These are phyloP conservation scores for Cephus sareptanus DNA, from an alignment of 2,888 invertebrate genomes.

Conservation along the genomic window DNA sequence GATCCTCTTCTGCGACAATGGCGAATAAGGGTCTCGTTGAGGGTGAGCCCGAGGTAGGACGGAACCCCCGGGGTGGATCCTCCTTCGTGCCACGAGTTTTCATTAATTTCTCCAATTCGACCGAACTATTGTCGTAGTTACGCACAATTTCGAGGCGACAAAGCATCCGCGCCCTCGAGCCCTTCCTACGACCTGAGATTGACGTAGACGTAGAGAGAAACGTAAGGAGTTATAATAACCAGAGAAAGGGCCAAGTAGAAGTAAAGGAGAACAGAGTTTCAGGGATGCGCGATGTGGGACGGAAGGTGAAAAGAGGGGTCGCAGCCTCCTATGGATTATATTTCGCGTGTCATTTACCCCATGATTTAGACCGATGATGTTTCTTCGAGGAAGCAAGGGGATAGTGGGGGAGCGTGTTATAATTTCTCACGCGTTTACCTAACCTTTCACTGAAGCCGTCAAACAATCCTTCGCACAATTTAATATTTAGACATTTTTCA, in stretches of 20 bases:
- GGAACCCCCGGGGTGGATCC: not conserved
- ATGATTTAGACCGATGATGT: constrained; percentile 40
- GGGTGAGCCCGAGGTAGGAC: constrained; percentile 9
- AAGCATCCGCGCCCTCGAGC: constrained; percentile 34
- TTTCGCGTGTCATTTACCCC: constrained; percentile 54
- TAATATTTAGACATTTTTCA: not conserved
- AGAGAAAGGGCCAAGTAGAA: constrained; percentile 32
- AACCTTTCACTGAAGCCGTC: not conserved
- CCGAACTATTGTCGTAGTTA: constrained; percentile 60
- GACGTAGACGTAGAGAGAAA: constrained; percentile 41
- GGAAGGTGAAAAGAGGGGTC: not conserved
- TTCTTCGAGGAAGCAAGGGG: not conserved
- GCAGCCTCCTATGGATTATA: constrained; percentile 43
- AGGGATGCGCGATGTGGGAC: constrained; percentile 4
- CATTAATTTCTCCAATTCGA: constrained; percentile 60
- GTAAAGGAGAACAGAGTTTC: constrained; percentile 15
- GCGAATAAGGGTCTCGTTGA: constrained; percentile 13
- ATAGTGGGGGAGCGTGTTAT: not conserved
- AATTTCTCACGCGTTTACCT: not conserved
- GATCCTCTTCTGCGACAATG: constrained; percentile 40
- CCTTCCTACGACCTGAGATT: constrained; percentile 34
- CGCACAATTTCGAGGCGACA: constrained; percentile 60
- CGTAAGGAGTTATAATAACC: constrained; percentile 44
- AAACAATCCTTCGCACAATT: not conserved
- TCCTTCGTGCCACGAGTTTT: constrained; percentile 41